Base-by-base conservation (phyloP, 2,888 invertebrate genomes). In the Anodontia alba region DNA sequence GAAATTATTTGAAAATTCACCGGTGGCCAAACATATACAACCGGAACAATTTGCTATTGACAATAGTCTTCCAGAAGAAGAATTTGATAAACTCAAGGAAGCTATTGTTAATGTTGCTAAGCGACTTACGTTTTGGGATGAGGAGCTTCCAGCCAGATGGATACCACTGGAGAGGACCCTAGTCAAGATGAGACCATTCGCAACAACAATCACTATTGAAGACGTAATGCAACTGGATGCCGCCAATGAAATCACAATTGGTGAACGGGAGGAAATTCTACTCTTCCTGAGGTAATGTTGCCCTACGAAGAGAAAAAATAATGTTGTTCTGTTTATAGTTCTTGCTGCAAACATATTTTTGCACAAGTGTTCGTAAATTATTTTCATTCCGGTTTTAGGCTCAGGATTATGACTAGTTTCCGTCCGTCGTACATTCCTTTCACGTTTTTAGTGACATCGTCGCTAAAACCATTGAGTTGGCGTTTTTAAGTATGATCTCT, bases 11-110 rank as follows among this genome's bases (percentile, higher is more conserved):
- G 83, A 81, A 46, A 79, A 83, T 33, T 83, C 83, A 20, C 86
- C 86, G 8, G 67, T 86, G 0, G 71, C 80, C 5, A 73, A 74
- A 23, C 85, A 85, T 54, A 79, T 83, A 38, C 81, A 81, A 42
- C 83, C 86, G 17, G 81, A 81, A 75, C 81, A 86, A 46, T 86
- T 86, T 78, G 81, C 81, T 0, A 71, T 86, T 17, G 81, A 86
- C 29, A 80, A 81, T 38, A 77, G 73, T 10, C 46, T 73, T 20
- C 54, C 71, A 1, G 80, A 79, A 3, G 75, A 77, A n/a, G 77
- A 75, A 10, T 80, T 83, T 43, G 76, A 79, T 20, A 75, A 54
- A 26, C 54, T 83, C 15, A 83, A 78, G 67, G 66, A 54, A n/a
- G 79, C 83, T 29, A 80, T 86, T 46, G 81, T 86, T n/a, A 68